Evolutionary conservation across 2,888 invertebrate genomes (phyloP), one percentile per base, ranked within the genome.

Genomic region (Caenorhabditis sp.): DNA sequence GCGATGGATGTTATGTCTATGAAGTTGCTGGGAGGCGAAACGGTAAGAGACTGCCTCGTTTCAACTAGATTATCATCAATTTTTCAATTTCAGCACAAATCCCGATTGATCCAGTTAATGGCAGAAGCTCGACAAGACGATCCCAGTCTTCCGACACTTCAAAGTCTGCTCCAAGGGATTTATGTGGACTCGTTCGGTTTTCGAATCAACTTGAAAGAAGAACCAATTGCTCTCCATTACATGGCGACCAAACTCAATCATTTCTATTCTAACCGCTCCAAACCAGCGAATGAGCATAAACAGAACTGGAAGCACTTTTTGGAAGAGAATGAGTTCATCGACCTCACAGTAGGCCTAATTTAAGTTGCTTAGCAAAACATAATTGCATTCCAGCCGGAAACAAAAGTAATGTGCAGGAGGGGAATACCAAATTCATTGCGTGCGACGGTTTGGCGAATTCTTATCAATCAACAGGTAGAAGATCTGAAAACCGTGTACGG

Each of bases 171-270:
- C 13, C 72, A 63, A 50, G 81, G 80, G 8, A 46, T 83, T 9
- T 91, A 91, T 84, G 90, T 91, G n/a, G 91, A 92, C 82, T 86
- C 87, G 5, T 90, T 91, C 80, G 91, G 91, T 7, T 91, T 92
- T 83, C 89, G 90, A 43, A 91, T 91, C 77, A 86, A 84, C 37
- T 90, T 90, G 81, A 84, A 86, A 15, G 90, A 90, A 58, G 89
- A 90, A 17, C 89, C 89, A 2, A 86, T 91, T 39, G 88, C 91
- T 24, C 85, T 91, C 20, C 91, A 92, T 82, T 91, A 91, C 85
- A 89, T 91, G 73, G 91, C 91, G 80, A 90, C 90, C 26, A 91
- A 91, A 79, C 88, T 91, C 15, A 53, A 83, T 27, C 48, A 70
- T 8, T 79, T 74, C 32, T 81, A 83, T 55, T 30, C 39, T 26